Conservation (phyloP, 2,113 vertebrate genomes). For the Hyaena hyaena region DNA sequence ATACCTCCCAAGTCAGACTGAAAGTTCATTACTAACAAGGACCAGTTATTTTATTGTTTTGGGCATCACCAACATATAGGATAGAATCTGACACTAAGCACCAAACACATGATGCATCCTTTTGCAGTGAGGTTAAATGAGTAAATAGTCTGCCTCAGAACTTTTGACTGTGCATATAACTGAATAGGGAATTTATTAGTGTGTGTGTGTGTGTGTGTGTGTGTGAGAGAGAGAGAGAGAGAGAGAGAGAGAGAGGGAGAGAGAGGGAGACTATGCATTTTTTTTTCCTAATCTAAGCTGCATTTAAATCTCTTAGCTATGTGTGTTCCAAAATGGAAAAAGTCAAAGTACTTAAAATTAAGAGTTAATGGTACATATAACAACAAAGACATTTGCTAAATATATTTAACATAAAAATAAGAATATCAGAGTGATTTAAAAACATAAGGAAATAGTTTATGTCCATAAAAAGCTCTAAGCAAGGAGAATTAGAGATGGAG, state of each 20-base stretch:
- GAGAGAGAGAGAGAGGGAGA: not conserved
- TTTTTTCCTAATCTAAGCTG: not conserved
- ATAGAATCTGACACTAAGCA: not conserved
- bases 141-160: not conserved
- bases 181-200: not conserved
- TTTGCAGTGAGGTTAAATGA: not conserved
- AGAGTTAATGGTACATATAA: not conserved
- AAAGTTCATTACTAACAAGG: not conserved
- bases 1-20: not conserved
- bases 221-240: not conserved
- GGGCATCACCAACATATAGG: not conserved
- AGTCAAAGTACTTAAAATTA: not conserved
- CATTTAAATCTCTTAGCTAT: not conserved
- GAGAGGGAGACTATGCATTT: not conserved
- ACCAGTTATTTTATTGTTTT: not conserved
- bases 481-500: not conserved
- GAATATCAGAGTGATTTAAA: not conserved
- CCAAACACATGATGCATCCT: not conserved
- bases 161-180: not conserved
- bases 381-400: not conserved
- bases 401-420: not conserved
- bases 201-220: not conserved
- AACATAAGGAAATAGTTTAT: not conserved
- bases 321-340: not conserved
- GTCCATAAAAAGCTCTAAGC: not conserved